phyloP scores from a whole-genome alignment of 2,888 invertebrate genomes.

The Cantharis lateralis region DNA sequence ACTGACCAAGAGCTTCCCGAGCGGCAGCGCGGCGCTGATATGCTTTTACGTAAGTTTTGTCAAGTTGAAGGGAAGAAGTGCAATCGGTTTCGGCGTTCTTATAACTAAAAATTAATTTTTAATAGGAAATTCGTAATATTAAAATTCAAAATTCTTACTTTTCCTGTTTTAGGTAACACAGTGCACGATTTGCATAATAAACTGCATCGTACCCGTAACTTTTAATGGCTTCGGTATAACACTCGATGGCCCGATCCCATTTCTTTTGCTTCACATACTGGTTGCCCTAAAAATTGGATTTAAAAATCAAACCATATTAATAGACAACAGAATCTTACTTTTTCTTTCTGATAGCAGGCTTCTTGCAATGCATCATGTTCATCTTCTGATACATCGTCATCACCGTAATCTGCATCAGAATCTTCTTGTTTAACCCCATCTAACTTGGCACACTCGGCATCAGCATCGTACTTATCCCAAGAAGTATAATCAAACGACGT shows the following conservation, averaged over 20 bases:
- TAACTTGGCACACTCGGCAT: constrained; percentile 68
- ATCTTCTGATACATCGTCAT: constrained; percentile 59
- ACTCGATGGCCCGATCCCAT: constrained; percentile 83
- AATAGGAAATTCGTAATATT: neutral
- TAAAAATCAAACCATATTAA: neutral
- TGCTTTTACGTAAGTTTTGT: constrained; percentile 83
- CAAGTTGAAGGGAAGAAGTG: constrained; percentile 75
- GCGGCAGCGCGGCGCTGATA: constrained; percentile 80
- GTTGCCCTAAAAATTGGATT: constrained; percentile 70
- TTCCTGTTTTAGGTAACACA: constrained; percentile 82
- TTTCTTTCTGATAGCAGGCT: constrained; percentile 72
- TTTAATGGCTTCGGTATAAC: constrained; percentile 88
- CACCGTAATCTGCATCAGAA: constrained; percentile 47
- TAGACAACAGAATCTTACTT: constrained; percentile 53
- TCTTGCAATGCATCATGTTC: constrained; percentile 62
- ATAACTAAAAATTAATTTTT: constrained; percentile 57
- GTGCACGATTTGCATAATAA: constrained; percentile 85
- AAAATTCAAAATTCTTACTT: constrained; percentile 62
- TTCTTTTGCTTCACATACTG: constrained; percentile 74
- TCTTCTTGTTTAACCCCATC: constrained; percentile 58
- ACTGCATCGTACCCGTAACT: constrained; percentile 77
- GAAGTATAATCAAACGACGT: constrained; percentile 68
- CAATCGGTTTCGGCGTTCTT: constrained; percentile 80
- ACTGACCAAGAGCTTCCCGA: constrained; percentile 71
- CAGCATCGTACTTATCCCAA: constrained; percentile 82